These are phyloP conservation scores for Oostethus manadensis DNA, from an alignment of 2,113 vertebrate species.

Conservation along the genomic window DNA sequence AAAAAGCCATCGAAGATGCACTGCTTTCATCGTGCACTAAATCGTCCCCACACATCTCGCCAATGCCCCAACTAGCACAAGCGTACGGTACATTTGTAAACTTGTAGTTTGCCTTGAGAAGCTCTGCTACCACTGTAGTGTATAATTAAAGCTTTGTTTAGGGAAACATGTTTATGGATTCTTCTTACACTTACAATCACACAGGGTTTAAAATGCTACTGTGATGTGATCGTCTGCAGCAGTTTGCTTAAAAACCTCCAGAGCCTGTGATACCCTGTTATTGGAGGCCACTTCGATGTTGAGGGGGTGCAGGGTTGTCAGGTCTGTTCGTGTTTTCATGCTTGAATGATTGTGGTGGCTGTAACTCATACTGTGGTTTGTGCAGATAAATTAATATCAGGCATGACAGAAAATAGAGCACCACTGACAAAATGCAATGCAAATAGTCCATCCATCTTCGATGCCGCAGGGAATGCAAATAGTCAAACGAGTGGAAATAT, in stretches of 20 bases:
- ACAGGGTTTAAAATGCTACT: not conserved
- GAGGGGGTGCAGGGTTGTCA: too few relatives aligned
- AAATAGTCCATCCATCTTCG: too few relatives aligned
- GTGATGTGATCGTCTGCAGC: too few relatives aligned
- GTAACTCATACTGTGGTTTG: too few relatives aligned
- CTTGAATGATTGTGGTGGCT: too few relatives aligned
- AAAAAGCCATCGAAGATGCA: not conserved
- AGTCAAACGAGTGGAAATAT: slow-evolving; percentile 73
- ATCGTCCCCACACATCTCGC: slow-evolving; percentile 12
- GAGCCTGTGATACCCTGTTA: too few relatives aligned
- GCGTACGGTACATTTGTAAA: slow-evolving; percentile 42
- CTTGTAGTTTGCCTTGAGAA: slow-evolving; percentile 26
- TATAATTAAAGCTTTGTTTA: slow-evolving; percentile 45
- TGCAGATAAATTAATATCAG: too few relatives aligned
- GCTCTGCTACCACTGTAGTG: slow-evolving; percentile 30
- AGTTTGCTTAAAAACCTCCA: not conserved
- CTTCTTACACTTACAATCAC: not conserved
- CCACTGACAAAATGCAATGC: too few relatives aligned
- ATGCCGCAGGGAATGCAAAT: too few relatives aligned
- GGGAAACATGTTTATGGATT: not conserved
- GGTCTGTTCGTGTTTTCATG: too few relatives aligned
- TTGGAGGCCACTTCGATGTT: too few relatives aligned
- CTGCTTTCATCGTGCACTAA: slow-evolving; percentile 29
- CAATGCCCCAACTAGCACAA: slow-evolving; percentile 29
- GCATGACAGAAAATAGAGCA: too few relatives aligned